Evolutionary conservation across 2,888 invertebrate genomes (phyloP).

Genomic region (Timema podura): DNA sequence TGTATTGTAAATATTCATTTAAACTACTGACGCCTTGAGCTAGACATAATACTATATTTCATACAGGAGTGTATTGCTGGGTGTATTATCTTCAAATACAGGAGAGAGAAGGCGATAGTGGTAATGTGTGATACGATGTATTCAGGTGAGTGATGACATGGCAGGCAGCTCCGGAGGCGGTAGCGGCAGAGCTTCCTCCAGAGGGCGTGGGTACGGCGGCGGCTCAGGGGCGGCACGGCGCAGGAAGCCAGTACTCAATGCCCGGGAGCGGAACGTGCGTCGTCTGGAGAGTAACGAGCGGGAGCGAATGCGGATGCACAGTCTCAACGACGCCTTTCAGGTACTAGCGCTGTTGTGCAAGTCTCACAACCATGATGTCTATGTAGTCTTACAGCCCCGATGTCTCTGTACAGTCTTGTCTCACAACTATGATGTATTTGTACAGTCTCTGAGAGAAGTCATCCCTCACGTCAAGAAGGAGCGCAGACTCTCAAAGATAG

Average conservation of each 20-base stretch:
- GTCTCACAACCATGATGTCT: background rate
- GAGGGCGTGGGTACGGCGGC: constrained; percentile 45
- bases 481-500: constrained; percentile 80
- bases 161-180: constrained; percentile 32
- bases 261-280: constrained; percentile 65
- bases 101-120: background rate
- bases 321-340: constrained; percentile 74
- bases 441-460: constrained; percentile 74
- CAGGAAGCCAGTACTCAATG: constrained; percentile 57
- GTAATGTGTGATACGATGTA: background rate
- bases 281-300: constrained; percentile 74
- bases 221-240: constrained; percentile 44
- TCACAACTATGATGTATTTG: constrained; percentile 29
- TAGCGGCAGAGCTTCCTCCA: constrained; percentile 24
- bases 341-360: constrained; percentile 42
- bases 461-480: constrained; percentile 84
- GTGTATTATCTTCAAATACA: background rate
- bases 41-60: too few relatives aligned
- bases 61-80: too few relatives aligned
- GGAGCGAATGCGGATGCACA: constrained; percentile 76
- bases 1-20: too few relatives aligned
- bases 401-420: too few relatives aligned
- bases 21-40: too few relatives aligned
- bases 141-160: constrained; percentile 38
- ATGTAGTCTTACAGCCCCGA: background rate